Evolutionary conservation across 2,888 invertebrate species (phyloP), one percentile per base, ranked within the genome.

Genomic region (Erebia ligea): DNA sequence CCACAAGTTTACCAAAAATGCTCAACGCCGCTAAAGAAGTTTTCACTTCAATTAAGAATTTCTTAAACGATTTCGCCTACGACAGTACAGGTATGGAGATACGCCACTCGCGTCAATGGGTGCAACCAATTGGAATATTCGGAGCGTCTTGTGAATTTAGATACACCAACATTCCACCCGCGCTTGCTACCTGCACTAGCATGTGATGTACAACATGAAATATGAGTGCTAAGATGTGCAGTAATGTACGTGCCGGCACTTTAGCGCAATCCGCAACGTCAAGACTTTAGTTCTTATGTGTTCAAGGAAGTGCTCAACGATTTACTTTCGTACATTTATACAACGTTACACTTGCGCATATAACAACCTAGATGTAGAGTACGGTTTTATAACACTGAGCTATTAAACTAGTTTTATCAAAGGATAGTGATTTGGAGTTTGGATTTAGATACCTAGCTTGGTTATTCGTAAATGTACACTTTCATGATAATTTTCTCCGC

Each of bases 101-200:
- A 70, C 58, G 67, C 68, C 62, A 52, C 63, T 57, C 70, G 63
- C 68, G 57, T 58, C 68, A 63, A 73, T 70, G 62, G 73, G 62
- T 68, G 69, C 68, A 68, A 70, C 48, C 65, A 67, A 74, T 69
- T 66, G 62, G 68, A 66, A 67, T 74, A 72, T 72, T 70, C 74
- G 61, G 67, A 48, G 66, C 62, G 61, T 68, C 66, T 59, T 52
- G 67, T 52, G 66, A 66, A 71, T 71, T 58, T 66, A 68, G 68
- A 65, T 68, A 70, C 54, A 52, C 17, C 48, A 25, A 42, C 67
- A 69, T 68, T 59, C 62, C 63, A n/a, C n/a, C 4, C 45, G 48
- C 54, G 57, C 54, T 50, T 17, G 17, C 34, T 67, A 67, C 52
- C 59, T 67, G 48, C 8, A 62, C 19, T 11, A 11, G 13, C 54